These are phyloP conservation scores for Diglossa brunneiventris DNA, from an alignment of 2,113 vertebrate species.

Conservation along the genomic window DNA sequence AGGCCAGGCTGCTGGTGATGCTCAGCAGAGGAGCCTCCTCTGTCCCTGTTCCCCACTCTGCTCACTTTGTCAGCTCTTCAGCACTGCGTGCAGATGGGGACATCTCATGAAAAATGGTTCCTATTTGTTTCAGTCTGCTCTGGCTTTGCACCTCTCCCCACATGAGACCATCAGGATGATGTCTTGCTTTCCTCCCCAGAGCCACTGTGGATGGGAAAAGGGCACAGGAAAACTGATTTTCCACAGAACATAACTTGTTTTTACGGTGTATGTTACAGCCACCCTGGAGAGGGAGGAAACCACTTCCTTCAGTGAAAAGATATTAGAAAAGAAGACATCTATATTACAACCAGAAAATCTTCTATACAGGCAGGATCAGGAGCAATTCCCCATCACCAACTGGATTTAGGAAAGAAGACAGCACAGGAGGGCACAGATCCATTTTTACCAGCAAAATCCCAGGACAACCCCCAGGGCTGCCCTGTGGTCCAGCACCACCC, in stretches of 20 bases:
- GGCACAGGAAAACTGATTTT: not conserved
- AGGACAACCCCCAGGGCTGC: not conserved
- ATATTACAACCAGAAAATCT: not conserved
- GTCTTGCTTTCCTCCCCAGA: not conserved
- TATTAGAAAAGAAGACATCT: not conserved
- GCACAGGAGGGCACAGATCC: not conserved
- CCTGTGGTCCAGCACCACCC: not conserved
- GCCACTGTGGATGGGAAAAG: not conserved
- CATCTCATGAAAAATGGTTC: fast-evolving
- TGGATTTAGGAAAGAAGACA: not conserved
- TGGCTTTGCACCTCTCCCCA: not conserved
- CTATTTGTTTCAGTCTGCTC: not conserved
- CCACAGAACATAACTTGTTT: not conserved
- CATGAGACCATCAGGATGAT: fast-evolving
- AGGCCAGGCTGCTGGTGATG: not conserved
- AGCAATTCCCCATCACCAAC: not conserved
- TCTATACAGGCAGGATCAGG: not conserved
- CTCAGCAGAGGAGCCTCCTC: not conserved
- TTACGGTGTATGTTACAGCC: not conserved
- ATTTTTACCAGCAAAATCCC: not conserved
- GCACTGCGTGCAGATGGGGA: fast-evolving
- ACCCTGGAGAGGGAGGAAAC: not conserved
- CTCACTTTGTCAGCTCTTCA: not conserved
- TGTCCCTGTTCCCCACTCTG: not conserved
- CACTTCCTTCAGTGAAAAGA: not conserved